Evolutionary conservation across 2,113 vertebrate species (phyloP).

Genomic region (Prionailurus bengalensis): DNA sequence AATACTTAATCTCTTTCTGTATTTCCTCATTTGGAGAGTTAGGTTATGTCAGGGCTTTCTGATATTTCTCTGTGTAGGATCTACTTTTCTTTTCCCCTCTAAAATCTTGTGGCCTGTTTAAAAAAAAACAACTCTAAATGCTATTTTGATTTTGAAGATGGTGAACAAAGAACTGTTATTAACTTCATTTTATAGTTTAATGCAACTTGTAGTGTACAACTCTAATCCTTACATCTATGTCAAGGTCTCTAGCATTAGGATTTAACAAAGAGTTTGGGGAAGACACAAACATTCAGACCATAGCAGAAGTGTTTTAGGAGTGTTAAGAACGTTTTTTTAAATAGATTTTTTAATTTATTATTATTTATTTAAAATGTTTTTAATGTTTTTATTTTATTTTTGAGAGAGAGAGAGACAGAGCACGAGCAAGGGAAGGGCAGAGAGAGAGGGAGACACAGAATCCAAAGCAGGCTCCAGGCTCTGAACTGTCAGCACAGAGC

Average conservation of each 20-base stretch:
- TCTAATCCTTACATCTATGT: not conserved
- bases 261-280: not conserved
- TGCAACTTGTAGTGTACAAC: not conserved
- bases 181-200: not conserved
- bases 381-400: no score
- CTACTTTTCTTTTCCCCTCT: not conserved
- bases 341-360: no score
- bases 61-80: not conserved
- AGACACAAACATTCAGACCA: not conserved
- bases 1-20: not conserved
- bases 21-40: constrained; percentile 7
- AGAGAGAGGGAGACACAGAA: no score
- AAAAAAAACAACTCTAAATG: not conserved
- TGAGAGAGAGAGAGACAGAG: no score
- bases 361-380: no score
- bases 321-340: not conserved
- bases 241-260: not conserved
- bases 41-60: not conserved
- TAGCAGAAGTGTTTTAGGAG: not conserved
- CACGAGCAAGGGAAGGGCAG: no score
- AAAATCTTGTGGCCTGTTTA: not conserved
- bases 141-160: not conserved
- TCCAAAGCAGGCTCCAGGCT: no score
- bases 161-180: not conserved
- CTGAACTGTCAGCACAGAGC: no score